phyloP scores from a whole-genome alignment of 2,888 invertebrate species.

The Lagria hirta region DNA sequence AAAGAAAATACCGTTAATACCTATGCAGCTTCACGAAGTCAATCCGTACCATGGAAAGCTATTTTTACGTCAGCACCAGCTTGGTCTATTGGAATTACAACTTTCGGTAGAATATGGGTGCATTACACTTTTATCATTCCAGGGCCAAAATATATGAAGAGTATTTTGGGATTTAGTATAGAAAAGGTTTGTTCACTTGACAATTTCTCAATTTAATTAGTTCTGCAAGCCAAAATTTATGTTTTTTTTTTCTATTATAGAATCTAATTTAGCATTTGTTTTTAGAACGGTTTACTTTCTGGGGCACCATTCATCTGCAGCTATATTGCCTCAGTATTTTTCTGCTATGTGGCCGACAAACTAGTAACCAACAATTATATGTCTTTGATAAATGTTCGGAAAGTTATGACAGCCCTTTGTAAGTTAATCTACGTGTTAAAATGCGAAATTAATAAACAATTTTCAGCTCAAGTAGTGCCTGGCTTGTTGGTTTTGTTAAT shows the following conservation, averaged over 20 bases:
- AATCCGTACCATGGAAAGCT: constrained; percentile 64
- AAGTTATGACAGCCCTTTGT: constrained; percentile 66
- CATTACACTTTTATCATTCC: constrained; percentile 72
- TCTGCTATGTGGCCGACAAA: constrained; percentile 69
- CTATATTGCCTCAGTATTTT: constrained; percentile 68
- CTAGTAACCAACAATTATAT: constrained; percentile 61
- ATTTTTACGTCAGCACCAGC: constrained; percentile 67
- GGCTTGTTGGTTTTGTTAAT: constrained; percentile 65
- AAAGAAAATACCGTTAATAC: constrained; percentile 61
- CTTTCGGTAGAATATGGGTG: constrained; percentile 75
- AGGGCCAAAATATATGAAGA: constrained; percentile 72
- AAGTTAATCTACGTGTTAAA: constrained; percentile 28
- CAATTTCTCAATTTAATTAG: too few relatives aligned
- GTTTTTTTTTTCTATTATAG: too few relatives aligned
- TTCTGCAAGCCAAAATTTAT: too few relatives aligned
- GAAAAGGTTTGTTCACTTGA: constrained; percentile 60
- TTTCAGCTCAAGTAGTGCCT: constrained; percentile 67
- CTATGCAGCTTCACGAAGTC: constrained; percentile 54
- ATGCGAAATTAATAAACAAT: neutral
- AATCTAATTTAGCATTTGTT: neutral
- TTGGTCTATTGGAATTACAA: constrained; percentile 72
- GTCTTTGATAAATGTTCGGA: constrained; percentile 65
- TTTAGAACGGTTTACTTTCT: constrained; percentile 65
- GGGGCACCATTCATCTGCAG: constrained; percentile 71
- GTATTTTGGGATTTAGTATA: constrained; percentile 67